These are phyloP conservation scores for Bolinopsis microptera DNA, from an alignment of 37 sponge, comb jelly and placozoan species.

Conservation along the genomic window DNA sequence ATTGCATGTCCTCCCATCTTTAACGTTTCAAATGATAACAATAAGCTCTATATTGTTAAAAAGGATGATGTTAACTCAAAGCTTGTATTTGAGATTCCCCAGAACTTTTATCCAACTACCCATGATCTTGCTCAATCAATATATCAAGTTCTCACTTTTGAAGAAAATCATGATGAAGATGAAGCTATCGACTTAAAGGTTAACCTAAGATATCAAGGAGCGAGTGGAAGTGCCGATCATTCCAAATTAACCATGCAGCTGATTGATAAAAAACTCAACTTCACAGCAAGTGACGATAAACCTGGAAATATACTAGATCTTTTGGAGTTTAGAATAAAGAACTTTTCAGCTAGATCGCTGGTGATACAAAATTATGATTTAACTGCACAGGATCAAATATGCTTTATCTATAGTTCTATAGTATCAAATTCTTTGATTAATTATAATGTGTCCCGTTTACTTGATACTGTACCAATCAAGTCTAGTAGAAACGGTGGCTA, in stretches of 20 bases:
- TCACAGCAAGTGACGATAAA: background rate
- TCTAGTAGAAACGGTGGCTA: background rate
- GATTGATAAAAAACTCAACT: background rate
- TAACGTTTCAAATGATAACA: background rate
- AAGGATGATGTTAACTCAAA: background rate
- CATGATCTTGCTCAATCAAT: conserved; percentile 20
- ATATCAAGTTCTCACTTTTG: background rate
- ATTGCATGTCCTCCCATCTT: background rate
- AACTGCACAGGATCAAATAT: background rate
- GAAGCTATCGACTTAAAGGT: background rate
- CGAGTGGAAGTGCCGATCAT: background rate
- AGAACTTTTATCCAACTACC: background rate
- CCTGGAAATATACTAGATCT: background rate
- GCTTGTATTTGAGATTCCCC: background rate
- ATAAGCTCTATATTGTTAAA: background rate
- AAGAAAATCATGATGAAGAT: background rate
- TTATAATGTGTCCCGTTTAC: background rate
- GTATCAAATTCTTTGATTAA: conserved; percentile 11
- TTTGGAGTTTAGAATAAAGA: background rate
- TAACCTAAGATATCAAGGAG: background rate
- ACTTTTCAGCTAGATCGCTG: background rate
- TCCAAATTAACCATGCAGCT: background rate
- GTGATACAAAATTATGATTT: background rate
- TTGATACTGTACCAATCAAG: background rate
- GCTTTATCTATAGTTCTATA: conserved; percentile 14